Conservation (phyloP, 1,140 invertebrate genomes). For the Listronotus bonariensis region DNA sequence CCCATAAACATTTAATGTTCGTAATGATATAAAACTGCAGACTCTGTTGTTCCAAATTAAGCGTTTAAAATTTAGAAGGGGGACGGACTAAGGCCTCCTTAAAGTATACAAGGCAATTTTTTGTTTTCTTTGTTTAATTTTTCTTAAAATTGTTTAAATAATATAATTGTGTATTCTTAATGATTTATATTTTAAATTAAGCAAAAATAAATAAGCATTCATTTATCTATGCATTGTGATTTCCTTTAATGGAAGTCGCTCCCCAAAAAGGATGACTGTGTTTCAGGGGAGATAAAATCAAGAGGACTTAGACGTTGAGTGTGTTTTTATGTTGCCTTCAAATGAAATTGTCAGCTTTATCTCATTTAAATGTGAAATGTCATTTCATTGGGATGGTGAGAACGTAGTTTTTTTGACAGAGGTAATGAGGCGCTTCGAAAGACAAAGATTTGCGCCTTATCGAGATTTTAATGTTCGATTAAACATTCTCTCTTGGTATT, state of each 20-base stretch:
- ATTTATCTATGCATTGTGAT: neutral
- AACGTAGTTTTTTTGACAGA: conserved; percentile 5
- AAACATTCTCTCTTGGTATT: conserved; percentile 1
- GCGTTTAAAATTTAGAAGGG: too few species aligned
- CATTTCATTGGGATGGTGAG: conserved; percentile 10
- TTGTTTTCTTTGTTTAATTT: too few species aligned
- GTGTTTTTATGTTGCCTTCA: conserved; percentile 24
- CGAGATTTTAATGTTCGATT: conserved; percentile 11
- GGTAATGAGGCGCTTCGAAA: conserved; percentile 4
- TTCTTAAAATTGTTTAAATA: too few species aligned
- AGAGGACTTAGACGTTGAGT: conserved; percentile 7
- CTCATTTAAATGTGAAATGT: conserved; percentile 27
- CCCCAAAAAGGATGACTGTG: conserved; percentile 15
- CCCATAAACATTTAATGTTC: too few species aligned
- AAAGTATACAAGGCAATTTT: too few species aligned
- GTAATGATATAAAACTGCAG: too few species aligned
- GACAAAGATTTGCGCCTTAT: conserved; percentile 11
- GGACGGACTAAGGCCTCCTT: too few species aligned
- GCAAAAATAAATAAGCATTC: conserved; percentile 2
- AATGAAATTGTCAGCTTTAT: conserved; percentile 21
- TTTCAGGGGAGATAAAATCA: conserved; percentile 25
- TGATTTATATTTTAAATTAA: neutral
- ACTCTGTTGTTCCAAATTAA: too few species aligned
- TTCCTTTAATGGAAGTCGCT: conserved; percentile 15
- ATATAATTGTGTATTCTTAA: too few species aligned